Evolutionary conservation across 2,888 invertebrate genomes (phyloP).

Genomic region (Cantharis rufa): DNA sequence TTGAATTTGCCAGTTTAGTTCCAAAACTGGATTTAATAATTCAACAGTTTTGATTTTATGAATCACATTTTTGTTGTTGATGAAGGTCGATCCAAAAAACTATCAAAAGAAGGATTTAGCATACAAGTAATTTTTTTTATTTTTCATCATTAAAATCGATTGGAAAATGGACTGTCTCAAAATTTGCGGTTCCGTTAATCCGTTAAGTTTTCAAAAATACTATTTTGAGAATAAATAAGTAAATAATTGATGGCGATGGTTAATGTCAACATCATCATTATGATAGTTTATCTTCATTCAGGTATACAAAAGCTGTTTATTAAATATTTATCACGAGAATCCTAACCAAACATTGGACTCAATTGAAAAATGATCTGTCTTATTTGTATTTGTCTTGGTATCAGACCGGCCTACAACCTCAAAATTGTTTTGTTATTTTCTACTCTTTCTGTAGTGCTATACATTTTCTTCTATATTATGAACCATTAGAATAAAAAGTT

Average conservation of each 20-base stretch:
- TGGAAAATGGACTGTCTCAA: neutral
- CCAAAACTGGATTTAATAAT: neutral
- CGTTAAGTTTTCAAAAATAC: neutral
- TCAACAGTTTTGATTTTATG: neutral
- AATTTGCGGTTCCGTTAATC: neutral
- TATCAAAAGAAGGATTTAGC: neutral
- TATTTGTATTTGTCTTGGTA: neutral
- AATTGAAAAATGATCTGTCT: too few relatives aligned
- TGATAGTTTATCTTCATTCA: neutral
- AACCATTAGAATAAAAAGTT: too few relatives aligned
- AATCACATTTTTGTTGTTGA: neutral
- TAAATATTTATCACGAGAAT: neutral
- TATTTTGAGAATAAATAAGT: too few relatives aligned
- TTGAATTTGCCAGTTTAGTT: neutral
- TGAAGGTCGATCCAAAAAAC: neutral
- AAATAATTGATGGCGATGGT: too few relatives aligned
- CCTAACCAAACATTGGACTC: neutral
- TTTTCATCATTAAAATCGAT: neutral
- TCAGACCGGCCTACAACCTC: neutral
- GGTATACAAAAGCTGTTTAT: neutral
- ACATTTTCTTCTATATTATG: too few relatives aligned
- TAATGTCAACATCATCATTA: too few relatives aligned
- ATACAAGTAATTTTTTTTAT: neutral
- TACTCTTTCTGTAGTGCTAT: too few relatives aligned
- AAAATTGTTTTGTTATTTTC: too few relatives aligned